Evolutionary conservation across 2,797 vertebrate genomes (phyloP).

Genomic region (Semaprochilodus insignis): DNA sequence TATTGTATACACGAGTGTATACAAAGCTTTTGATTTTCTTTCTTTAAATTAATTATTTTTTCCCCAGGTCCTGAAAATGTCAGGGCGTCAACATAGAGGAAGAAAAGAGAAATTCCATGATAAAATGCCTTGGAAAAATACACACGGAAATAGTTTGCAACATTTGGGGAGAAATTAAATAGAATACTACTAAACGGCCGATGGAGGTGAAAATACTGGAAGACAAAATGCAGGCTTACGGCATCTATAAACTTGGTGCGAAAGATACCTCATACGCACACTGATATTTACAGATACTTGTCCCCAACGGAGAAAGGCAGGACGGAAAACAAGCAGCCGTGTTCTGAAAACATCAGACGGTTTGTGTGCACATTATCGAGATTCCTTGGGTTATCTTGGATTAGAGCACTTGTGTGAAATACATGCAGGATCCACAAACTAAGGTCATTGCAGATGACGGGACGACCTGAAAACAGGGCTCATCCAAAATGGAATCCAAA

Average conservation of each 20-base stretch:
- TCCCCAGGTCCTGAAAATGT: conserved; percentile 79
- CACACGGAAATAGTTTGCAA: conserved; percentile 40
- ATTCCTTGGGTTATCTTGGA: background rate
- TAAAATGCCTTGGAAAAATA: conserved; percentile 61
- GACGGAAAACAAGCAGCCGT: background rate
- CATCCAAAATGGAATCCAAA: conserved; percentile 17
- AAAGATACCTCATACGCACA: background rate
- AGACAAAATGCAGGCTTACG: background rate
- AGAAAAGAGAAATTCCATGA: conserved; percentile 75
- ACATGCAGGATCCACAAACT: background rate
- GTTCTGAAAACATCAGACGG: background rate
- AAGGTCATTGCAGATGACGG: background rate
- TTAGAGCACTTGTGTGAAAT: background rate
- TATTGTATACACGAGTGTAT: conserved; percentile 68
- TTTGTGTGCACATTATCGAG: background rate
- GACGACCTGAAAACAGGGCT: conserved; percentile 2
- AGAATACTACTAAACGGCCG: background rate
- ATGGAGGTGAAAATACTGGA: background rate
- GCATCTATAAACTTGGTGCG: background rate
- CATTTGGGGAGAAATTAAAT: conserved; percentile 29
- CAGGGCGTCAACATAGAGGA: conserved; percentile 74
- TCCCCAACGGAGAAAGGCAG: background rate
- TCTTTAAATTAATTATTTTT: conserved; percentile 63
- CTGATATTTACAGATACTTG: background rate
- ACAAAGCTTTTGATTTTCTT: conserved; percentile 55